Evolutionary conservation across 2,888 invertebrate species (phyloP).

Genomic region (Drosophila testacea): DNA sequence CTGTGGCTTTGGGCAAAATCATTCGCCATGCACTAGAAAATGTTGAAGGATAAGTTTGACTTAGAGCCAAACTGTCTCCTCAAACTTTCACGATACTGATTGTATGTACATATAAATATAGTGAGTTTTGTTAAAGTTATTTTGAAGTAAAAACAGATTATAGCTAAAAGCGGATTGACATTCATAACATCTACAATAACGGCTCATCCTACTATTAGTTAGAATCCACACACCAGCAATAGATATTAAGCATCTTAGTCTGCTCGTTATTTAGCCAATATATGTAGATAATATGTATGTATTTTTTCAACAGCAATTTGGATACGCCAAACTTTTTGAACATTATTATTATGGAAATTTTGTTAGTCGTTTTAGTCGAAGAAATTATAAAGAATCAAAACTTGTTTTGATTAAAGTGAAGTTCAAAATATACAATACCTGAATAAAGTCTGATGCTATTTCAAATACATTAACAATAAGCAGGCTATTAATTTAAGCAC

Average conservation of each 20-base stretch:
- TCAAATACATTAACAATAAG: conserved; percentile 23
- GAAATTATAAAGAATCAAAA: conserved; percentile 31
- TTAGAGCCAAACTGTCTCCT: neutral
- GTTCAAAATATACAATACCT: conserved; percentile 22
- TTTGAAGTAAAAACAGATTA: neutral
- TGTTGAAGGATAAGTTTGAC: neutral
- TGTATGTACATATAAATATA: no score
- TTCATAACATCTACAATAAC: neutral
- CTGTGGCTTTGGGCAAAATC: neutral
- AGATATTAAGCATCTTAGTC: conserved; percentile 15
- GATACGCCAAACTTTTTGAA: conserved; percentile 17
- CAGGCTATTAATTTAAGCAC: conserved; percentile 18
- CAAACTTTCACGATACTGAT: no score
- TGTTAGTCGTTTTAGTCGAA: conserved; percentile 1
- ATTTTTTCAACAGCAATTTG: conserved; percentile 8
- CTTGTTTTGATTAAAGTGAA: conserved; percentile 30
- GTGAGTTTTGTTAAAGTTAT: no score
- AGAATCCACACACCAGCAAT: neutral
- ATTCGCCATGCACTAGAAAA: neutral
- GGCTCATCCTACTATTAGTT: neutral
- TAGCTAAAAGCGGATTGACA: neutral
- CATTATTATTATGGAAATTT: conserved; percentile 38
- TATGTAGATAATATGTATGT: conserved; percentile 17
- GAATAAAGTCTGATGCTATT: conserved; percentile 34
- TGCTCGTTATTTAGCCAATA: conserved; percentile 10